Evolutionary conservation across 2,113 vertebrate species (phyloP).

Genomic region (Brachypodius melanocephalos): DNA sequence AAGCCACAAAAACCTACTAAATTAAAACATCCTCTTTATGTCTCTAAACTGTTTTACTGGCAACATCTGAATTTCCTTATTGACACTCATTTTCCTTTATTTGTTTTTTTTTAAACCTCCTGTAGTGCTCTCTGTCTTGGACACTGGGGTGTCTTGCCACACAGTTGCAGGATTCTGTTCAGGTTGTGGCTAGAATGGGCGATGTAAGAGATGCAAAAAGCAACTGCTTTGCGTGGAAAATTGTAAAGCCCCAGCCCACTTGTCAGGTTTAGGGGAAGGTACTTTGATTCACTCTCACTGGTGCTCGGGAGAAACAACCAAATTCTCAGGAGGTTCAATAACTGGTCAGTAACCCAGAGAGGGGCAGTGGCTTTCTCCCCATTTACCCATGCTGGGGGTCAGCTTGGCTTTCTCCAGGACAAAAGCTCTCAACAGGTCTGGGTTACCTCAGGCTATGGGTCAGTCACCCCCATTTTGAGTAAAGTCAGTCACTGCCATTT

Average conservation of each 20-base stretch:
- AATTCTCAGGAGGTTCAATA: background rate
- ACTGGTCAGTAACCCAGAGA: background rate
- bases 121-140: background rate
- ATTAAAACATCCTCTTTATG: background rate
- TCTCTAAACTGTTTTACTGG: background rate
- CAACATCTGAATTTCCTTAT: background rate
- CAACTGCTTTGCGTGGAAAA: background rate
- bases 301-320: rapidly evolving
- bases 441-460: background rate
- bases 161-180: background rate
- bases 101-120: background rate
- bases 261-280: too few species aligned
- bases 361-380: background rate
- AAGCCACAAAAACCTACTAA: background rate
- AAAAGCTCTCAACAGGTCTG: background rate
- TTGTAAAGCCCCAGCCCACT: too few species aligned
- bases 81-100: background rate
- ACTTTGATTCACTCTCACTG: background rate
- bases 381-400: too few species aligned
- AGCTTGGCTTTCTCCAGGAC: rapidly evolving
- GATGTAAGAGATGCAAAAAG: background rate
- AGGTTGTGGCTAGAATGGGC: background rate
- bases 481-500: rapidly evolving
- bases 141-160: background rate
- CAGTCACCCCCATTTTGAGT: rapidly evolving